Percentiles rank a stretch among this genome's conserved stretches.
Conservation (phyloP, 2,113 vertebrate genomes). For the Nesogale talazaci region DNA sequence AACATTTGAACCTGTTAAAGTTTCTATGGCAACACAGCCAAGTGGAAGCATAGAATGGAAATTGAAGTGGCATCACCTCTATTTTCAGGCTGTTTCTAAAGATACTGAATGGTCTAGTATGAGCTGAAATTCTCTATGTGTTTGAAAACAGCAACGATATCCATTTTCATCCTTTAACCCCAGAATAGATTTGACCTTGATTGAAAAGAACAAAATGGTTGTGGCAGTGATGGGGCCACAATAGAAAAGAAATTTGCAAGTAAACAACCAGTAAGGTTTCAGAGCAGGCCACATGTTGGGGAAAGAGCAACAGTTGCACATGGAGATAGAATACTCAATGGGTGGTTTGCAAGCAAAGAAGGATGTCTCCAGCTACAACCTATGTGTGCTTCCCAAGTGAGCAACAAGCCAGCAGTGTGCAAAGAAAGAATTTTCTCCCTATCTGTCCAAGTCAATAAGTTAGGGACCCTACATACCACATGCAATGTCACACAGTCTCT, state of each 20-base stretch:
- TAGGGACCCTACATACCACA: not conserved
- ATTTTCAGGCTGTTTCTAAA: not conserved
- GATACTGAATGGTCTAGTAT: not conserved
- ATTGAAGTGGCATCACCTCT: not conserved
- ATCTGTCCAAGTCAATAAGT: not conserved
- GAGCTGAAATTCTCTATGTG: not conserved
- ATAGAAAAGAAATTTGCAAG: not conserved
- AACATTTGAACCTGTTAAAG: not conserved
- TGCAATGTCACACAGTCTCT: not conserved
- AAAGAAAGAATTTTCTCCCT: not conserved
- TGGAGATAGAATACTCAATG: not conserved
- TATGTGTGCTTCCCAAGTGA: not conserved
- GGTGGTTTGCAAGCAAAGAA: not conserved
- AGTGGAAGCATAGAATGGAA: not conserved
- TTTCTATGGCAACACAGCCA: not conserved
- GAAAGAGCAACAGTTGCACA: not conserved
- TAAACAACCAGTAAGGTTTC: not conserved
- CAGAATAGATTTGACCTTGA: not conserved
- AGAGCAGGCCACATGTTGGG: not conserved
- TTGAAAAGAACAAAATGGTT: not conserved
- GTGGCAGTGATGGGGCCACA: not conserved
- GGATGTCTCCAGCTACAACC: not conserved
- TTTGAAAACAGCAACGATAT: not conserved
- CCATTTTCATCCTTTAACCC: not conserved
- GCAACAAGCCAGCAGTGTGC: not conserved